Evolutionary conservation across 2,888 invertebrate species (phyloP).

Genomic region (Phyto melanocephala): DNA sequence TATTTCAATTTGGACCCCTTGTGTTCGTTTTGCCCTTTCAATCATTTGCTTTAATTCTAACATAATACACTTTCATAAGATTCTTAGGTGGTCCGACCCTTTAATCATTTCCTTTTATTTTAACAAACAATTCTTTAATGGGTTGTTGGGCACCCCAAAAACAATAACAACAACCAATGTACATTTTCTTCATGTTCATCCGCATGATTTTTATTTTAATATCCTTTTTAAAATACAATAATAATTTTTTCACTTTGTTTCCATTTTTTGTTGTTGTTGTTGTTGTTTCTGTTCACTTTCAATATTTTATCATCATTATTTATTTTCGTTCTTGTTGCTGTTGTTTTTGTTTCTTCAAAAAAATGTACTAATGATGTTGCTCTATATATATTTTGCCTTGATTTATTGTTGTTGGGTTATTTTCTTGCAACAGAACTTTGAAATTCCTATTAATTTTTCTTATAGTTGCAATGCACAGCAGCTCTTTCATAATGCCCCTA

Average conservation of each 20-base stretch:
- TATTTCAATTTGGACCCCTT: background rate
- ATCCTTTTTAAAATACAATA: constrained; percentile 1
- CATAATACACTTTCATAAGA: background rate
- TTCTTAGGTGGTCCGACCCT: background rate
- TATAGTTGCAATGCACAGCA: constrained; percentile 31
- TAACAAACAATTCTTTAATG: background rate
- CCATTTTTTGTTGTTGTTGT: background rate
- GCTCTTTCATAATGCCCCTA: background rate
- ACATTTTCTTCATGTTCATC: background rate
- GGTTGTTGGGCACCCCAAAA: background rate
- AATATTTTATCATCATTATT: constrained; percentile 33
- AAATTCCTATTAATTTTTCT: background rate
- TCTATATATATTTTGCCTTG: background rate
- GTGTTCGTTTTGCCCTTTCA: background rate
- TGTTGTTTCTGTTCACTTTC: background rate
- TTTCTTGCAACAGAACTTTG: background rate
- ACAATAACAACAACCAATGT: background rate
- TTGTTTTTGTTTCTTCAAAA: background rate
- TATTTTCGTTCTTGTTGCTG: background rate
- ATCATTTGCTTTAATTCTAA: background rate
- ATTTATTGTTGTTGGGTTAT: background rate
- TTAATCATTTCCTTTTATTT: background rate
- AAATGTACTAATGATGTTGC: background rate
- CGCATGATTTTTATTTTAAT: background rate
- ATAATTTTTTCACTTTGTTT: background rate